Percentiles rank a stretch among this genome's conserved stretches.
These are phyloP conservation scores for Brachypteracias leptosomus DNA, from an alignment of 2,113 vertebrate genomes.

Conservation along the genomic window DNA sequence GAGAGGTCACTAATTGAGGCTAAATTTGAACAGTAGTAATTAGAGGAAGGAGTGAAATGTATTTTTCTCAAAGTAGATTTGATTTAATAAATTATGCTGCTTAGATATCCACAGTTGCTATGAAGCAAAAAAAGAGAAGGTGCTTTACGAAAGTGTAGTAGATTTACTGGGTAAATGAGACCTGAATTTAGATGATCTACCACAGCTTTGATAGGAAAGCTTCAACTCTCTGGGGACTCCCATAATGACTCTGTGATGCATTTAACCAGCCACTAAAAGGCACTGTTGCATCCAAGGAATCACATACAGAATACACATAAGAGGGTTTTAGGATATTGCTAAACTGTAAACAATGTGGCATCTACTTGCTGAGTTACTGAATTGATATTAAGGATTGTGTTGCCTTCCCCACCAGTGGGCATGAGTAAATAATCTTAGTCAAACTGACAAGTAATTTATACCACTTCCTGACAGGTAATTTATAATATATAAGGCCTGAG, in stretches of 20 bases:
- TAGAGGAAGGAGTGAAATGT: constrained; percentile 4
- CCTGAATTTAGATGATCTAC: not conserved
- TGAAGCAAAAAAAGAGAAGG: not conserved
- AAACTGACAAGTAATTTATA: not conserved
- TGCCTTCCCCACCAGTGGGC: not conserved
- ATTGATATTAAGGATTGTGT: not conserved
- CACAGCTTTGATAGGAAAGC: constrained; percentile 11
- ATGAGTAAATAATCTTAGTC: not conserved
- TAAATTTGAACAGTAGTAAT: constrained; percentile 14
- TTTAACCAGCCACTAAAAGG: not conserved
- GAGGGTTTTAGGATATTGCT: not conserved
- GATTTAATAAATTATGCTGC: constrained; percentile 6
- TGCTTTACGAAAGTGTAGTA: not conserved
- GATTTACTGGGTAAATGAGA: not conserved
- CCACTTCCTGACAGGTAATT: not conserved
- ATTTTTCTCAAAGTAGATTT: constrained; percentile 17
- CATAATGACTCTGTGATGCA: not conserved
- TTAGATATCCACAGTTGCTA: not conserved
- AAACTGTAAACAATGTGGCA: not conserved
- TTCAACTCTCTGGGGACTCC: not conserved
- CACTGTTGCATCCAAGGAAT: not conserved
- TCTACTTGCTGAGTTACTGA: not conserved
- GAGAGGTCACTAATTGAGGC: not conserved
- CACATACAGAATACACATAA: not conserved
- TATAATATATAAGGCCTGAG: not conserved